phyloP scores from a whole-genome alignment of 2,797 vertebrate species.

The Rhodeus uyekii region DNA sequence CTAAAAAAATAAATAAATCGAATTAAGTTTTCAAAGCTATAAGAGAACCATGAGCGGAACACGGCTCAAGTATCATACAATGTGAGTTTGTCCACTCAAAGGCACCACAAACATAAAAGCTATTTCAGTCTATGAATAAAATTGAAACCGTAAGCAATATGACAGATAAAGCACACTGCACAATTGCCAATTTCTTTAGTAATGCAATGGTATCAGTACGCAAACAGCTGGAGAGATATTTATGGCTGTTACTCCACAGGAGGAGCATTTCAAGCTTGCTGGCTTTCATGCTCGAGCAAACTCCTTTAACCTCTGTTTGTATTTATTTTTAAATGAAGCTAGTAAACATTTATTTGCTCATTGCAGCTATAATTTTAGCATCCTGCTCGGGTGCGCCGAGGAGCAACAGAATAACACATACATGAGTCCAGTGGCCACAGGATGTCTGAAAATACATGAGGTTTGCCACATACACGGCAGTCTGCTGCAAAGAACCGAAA shows the following conservation, averaged over 20 bases:
- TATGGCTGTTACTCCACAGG: conserved; percentile 50
- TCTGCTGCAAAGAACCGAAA: not conserved
- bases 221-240: conserved; percentile 1
- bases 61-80: not conserved
- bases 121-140: not conserved
- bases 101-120: not conserved
- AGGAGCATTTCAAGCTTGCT: conserved; percentile 51
- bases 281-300: conserved; percentile 9
- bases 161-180: not conserved
- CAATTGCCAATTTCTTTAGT: not conserved
- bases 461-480: conserved; percentile 59
- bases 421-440: conserved; percentile 58
- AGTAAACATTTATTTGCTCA: conserved; percentile 72
- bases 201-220: not conserved
- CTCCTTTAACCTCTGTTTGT: conserved; percentile 53
- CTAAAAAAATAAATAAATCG: not conserved
- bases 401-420: conserved; percentile 54
- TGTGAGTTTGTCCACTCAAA: not conserved
- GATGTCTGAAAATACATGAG: conserved; percentile 67
- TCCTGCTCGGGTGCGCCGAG: conserved; percentile 45
- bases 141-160: not conserved
- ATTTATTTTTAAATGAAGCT: conserved; percentile 61
- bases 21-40: not conserved
- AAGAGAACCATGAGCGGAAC: not conserved
- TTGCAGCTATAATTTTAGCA: conserved; percentile 65